phyloP scores from a whole-genome alignment of 2,797 vertebrate species.

The Galago senegalensis region DNA sequence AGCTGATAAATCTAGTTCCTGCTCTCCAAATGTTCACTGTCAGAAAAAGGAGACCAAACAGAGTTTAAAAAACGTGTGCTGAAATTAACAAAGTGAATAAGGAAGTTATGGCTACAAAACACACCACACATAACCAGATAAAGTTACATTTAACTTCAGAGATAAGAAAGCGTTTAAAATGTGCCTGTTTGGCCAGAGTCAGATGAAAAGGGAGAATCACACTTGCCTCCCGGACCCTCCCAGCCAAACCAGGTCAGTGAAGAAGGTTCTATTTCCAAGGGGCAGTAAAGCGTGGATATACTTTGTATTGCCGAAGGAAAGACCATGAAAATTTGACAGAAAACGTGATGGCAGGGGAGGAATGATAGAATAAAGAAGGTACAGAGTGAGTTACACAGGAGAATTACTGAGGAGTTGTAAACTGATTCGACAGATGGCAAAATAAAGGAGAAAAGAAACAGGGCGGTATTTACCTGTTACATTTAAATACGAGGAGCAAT shows the following conservation, averaged over 20 bases:
- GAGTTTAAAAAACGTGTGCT: background rate
- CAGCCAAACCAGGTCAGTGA: background rate
- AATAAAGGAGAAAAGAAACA: constrained; percentile 23
- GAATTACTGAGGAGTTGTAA: background rate
- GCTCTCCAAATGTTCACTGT: constrained; percentile 6
- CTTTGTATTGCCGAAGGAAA: background rate
- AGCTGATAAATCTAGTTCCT: constrained; percentile 40
- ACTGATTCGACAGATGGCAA: background rate
- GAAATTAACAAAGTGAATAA: background rate
- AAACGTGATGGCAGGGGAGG: background rate
- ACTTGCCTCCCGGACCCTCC: background rate
- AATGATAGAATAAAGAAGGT: background rate
- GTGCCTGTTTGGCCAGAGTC: background rate
- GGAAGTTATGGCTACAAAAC: background rate
- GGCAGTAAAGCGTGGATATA: background rate
- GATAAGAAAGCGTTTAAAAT: constrained; percentile 8
- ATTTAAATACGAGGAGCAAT: constrained; percentile 4
- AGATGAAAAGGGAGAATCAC: background rate
- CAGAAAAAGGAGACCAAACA: background rate
- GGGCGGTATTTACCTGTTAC: background rate
- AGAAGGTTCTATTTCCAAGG: background rate
- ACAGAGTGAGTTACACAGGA: background rate
- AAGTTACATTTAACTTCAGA: constrained; percentile 1
- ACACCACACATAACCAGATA: background rate
- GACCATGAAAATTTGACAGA: background rate